Base-by-base conservation (phyloP, 2,113 vertebrate species). In the Brachyistius frenatus region DNA sequence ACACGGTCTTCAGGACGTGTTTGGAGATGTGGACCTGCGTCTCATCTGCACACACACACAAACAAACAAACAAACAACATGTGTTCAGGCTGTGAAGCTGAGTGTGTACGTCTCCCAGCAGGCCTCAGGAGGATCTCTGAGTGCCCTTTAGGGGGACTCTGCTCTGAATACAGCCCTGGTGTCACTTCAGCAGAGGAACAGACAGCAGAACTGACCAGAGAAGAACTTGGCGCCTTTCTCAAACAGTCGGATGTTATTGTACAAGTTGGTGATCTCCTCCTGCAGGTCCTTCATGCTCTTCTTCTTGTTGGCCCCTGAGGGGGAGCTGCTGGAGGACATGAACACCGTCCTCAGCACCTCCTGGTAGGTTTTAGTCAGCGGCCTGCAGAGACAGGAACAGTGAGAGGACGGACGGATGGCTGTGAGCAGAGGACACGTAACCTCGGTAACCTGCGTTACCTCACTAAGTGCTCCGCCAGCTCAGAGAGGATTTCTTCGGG, bases 231-330 rank as follows among this genome's bases (percentile, higher is more conserved):
- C 83, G 70, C 98, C 96, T 70, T 97, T 98, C 83, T 98, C 98
- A 92, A 99, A 98, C 54, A 98, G 94, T 1, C 96, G 92, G 79
- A 99, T 95, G 87, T 97, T 99, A 92, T 94, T 97, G 92, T 97
- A 97, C 0, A 99, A 91, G 85, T 94, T 97, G 78, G 93, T 95
- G 86, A 99, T 95, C 77, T 99, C 98, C 85, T 99, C 98, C 90
- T 99, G 98, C 4, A 99, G 92, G 31, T 99, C 97, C 89, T 97
- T 99, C 84, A 97, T 93, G 4, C 95, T 97, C 76, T 95, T 95
- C 86, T 96, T 99, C 83, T 96, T 96, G 86, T 82, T 96, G 54
- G 93, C 91, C 52, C 96, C 96, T 6, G 96, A 94, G 1, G 89
- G 84, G 23, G 95, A 92, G 64, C 93, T 94, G 49, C 89, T 92